Percentiles rank a stretch among this genome's conserved stretches.
phyloP scores from a whole-genome alignment of 2,888 invertebrate species.

The Eupsilia transversa region DNA sequence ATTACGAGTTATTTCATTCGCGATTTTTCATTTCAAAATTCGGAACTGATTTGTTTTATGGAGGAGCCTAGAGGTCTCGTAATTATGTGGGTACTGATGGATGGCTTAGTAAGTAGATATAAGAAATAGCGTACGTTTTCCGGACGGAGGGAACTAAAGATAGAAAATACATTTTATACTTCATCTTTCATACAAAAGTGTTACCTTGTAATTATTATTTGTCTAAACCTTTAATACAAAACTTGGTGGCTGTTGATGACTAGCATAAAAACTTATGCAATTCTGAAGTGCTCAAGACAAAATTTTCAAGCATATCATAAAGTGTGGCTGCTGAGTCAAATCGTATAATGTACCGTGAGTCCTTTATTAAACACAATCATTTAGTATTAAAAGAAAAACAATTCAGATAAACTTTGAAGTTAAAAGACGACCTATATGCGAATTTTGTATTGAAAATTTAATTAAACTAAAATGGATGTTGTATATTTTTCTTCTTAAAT shows the following conservation, averaged over 20 bases:
- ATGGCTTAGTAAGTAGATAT: neutral
- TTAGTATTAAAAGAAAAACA: neutral
- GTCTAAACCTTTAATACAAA: neutral
- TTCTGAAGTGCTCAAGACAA: neutral
- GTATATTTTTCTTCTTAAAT: conserved; percentile 29
- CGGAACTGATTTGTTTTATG: neutral
- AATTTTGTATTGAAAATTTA: conserved; percentile 6
- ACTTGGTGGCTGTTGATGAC: neutral
- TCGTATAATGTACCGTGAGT: too few relatives aligned
- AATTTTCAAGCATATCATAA: neutral
- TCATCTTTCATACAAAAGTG: too few relatives aligned
- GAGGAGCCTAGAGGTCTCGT: neutral
- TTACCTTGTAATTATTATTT: neutral
- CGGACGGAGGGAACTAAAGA: neutral
- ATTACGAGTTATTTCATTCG: accelerated
- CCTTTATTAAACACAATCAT: neutral
- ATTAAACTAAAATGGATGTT: conserved; percentile 31
- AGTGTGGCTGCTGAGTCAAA: neutral
- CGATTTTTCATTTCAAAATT: conserved; percentile 5
- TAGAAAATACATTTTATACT: neutral
- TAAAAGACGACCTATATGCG: neutral
- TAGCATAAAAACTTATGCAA: neutral
- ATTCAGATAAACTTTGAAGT: neutral
- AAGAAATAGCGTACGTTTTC: neutral
- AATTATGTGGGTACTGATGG: neutral